A percentile compares a stretch with the other conserved stretches of the same genome.
These are phyloP conservation scores for Limnephilus rhombicus DNA, from an alignment of 2,888 invertebrate genomes.

Conservation along the genomic window DNA sequence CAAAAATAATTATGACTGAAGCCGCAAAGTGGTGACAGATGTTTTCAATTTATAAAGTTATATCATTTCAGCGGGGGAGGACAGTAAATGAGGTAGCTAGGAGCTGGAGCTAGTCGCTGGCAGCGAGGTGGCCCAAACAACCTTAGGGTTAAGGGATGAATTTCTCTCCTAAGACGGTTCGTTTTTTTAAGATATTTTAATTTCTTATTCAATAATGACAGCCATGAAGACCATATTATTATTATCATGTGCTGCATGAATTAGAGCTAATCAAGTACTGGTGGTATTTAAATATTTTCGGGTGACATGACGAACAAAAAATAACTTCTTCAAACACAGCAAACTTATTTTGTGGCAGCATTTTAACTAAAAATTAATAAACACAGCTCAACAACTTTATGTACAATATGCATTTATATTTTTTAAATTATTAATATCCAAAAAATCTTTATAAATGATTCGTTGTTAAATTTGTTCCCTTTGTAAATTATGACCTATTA, in stretches of 20 bases:
- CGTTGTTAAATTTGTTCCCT: too few relatives aligned
- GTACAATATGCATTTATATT: too few relatives aligned
- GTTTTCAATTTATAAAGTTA: constrained; percentile 66
- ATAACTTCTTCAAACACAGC: too few relatives aligned
- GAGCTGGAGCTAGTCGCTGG: not conserved
- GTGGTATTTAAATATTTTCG: not conserved
- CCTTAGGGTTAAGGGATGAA: not conserved
- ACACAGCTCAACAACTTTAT: too few relatives aligned
- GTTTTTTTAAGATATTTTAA: not conserved
- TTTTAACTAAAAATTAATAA: too few relatives aligned
- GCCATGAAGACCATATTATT: not conserved
- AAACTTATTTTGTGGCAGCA: too few relatives aligned
- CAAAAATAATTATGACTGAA: constrained; percentile 66
- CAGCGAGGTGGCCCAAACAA: constrained; percentile 9
- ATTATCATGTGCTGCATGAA: not conserved
- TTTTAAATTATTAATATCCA: too few relatives aligned
- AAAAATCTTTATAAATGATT: too few relatives aligned
- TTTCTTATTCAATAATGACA: not conserved
- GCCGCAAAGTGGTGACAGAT: constrained; percentile 66
- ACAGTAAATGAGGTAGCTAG: constrained; percentile 62
- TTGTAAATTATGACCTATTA: too few relatives aligned
- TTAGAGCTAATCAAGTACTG: not conserved
- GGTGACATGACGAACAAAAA: too few relatives aligned
- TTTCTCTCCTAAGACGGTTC: not conserved
- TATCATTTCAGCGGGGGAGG: constrained; percentile 63